phyloP scores from a whole-genome alignment of 2,113 vertebrate species.

The Rhinopomastus cyanomelas region DNA sequence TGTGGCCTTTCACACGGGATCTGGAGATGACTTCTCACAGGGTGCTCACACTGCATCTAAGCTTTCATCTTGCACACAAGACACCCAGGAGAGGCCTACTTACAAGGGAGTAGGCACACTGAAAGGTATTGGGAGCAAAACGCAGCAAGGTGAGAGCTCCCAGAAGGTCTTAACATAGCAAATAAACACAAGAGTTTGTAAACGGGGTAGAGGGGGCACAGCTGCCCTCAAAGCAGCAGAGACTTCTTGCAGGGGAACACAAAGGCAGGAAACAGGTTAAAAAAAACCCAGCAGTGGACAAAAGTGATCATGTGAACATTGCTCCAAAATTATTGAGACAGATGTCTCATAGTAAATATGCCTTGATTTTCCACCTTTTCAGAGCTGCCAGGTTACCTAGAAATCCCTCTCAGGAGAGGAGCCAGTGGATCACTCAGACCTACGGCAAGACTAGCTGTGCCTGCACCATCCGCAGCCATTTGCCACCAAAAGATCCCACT shows the following conservation, averaged over 20 bases:
- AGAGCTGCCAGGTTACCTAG: neutral
- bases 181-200: neutral
- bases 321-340: neutral
- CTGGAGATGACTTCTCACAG: neutral
- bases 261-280: neutral
- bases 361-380: neutral
- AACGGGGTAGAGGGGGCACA: fast-evolving
- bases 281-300: neutral
- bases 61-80: neutral
- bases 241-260: neutral
- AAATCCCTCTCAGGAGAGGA: neutral
- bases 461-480: neutral
- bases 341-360: neutral
- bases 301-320: neutral
- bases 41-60: neutral
- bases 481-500: fast-evolving
- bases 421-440: neutral
- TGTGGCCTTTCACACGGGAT: neutral
- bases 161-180: neutral
- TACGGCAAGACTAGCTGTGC: neutral
- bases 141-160: neutral
- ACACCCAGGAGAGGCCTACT: neutral
- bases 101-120: neutral
- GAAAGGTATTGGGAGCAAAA: neutral
- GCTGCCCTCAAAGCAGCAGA: neutral